Base-by-base conservation (phyloP, 2,888 invertebrate genomes). In the Muschampia plurimacula region DNA sequence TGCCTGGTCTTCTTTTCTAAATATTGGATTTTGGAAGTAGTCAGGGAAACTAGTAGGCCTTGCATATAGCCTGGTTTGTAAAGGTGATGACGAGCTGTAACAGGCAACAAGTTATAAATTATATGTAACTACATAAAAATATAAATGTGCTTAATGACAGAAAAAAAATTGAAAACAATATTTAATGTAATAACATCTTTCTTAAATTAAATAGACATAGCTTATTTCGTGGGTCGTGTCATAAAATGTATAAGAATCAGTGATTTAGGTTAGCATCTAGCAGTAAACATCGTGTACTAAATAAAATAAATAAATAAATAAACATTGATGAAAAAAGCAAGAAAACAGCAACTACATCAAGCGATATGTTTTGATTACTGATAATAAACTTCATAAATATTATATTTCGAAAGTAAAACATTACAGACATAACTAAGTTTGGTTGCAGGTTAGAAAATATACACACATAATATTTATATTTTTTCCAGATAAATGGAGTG, bases 1-100 rank as follows among this genome's bases (percentile, higher is more conserved):
- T 28, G 94, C 88, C 82, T 96, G 96, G 10, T 96, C 94, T 66
- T 96, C 95, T 84, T 96, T 96, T 73, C 95, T 95, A 79, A 95
- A 96, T 67, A 97, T 88, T 8, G 98, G 98, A 77, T 94, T 94
- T 82, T 91, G 86, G 73, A 88, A 93, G 78, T 81, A 93, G 60
- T 90, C 90, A 7, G 92, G 91, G 77, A 92, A 92, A 77, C 84
- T 84, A 10, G 90, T 91, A 3, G 86, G 81, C 74, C 84, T 82
- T 66, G 90, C 80, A 82, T 92, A 92, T 67, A 78, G 77, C 75
- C 88, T 84, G 69, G 72, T 80, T 74, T 84, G 86, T 49, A 78
- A 41, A 59, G 78, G 28, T 10, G 76, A 73, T 62, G 79, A 68
- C 67, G 77, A 76, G 74, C 91, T 91, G 76, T 59, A 85, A 82